These are phyloP conservation scores for Champsocephalus gunnari DNA, from an alignment of 2,797 vertebrate species.

Conservation along the genomic window DNA sequence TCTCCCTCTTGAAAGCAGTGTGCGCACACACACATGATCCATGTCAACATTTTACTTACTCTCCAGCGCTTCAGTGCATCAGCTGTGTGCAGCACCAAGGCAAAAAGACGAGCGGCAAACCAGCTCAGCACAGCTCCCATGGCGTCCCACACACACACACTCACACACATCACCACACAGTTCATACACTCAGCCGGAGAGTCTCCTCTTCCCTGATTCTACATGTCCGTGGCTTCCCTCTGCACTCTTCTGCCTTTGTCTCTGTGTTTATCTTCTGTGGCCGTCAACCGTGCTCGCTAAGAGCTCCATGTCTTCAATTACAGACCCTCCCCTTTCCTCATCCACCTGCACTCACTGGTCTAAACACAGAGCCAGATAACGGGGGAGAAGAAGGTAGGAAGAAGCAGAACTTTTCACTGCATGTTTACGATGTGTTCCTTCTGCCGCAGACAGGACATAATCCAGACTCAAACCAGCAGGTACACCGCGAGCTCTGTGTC, in stretches of 20 bases:
- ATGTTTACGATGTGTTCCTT: conserved; percentile 5
- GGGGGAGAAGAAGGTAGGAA: background rate
- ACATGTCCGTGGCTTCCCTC: background rate
- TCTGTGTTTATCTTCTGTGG: conserved; percentile 50
- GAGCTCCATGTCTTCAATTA: conserved; percentile 40
- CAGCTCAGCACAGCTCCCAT: conserved; percentile 79
- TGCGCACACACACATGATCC: too few species aligned
- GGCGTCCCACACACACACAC: conserved; percentile 24
- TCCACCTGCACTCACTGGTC: conserved; percentile 28
- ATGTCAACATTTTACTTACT: conserved; percentile 64
- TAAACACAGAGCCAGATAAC: background rate
- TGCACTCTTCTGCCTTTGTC: conserved; percentile 7
- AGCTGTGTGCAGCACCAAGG: conserved; percentile 54
- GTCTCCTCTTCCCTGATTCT: background rate
- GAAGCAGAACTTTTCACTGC: background rate
- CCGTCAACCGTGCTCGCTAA: conserved; percentile 13
- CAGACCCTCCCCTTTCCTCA: conserved; percentile 27
- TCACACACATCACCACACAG: conserved; percentile 16
- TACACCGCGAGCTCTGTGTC: conserved; percentile 58
- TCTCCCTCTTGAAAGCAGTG: too few species aligned
- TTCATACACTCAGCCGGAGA: background rate
- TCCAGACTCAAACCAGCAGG: conserved; percentile 60
- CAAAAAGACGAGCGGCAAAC: conserved; percentile 55
- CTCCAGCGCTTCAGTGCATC: conserved; percentile 43
- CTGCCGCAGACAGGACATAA: conserved; percentile 34